phyloP scores from a whole-genome alignment of 2,888 invertebrate species.

The Drosophila anomalata region DNA sequence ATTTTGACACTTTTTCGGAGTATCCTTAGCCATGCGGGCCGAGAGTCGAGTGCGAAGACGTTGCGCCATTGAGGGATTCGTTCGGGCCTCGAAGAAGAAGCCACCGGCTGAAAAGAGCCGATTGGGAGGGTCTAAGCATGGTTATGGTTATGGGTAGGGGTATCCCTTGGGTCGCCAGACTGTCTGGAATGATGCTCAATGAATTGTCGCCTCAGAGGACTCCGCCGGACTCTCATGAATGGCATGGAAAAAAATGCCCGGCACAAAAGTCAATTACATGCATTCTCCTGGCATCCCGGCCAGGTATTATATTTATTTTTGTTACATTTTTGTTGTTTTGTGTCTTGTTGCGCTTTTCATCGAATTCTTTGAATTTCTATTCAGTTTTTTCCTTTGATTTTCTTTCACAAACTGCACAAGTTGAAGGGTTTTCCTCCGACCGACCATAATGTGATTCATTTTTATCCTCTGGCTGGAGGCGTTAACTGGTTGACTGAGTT shows the following conservation, averaged over 20 bases:
- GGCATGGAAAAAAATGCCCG: conserved; percentile 61
- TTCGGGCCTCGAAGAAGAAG: conserved; percentile 37
- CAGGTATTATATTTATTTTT: conserved; percentile 55
- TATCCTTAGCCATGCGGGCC: conserved; percentile 61
- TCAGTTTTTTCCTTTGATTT: conserved; percentile 29
- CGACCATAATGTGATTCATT: conserved; percentile 39
- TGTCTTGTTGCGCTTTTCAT: conserved; percentile 74
- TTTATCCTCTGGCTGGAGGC: conserved; percentile 45
- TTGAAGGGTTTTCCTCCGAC: conserved; percentile 58
- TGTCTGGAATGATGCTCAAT: conserved; percentile 71
- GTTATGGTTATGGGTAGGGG: conserved; percentile 1
- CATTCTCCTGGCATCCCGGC: conserved; percentile 57
- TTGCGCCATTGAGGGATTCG: conserved; percentile 72
- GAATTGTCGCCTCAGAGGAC: conserved; percentile 64
- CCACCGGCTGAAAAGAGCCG: conserved; percentile 25
- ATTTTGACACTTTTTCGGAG: conserved; percentile 80
- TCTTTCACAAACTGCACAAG: conserved; percentile 33
- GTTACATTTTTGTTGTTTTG: conserved; percentile 42
- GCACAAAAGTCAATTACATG: conserved; percentile 82
- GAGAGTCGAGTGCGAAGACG: conserved; percentile 37
- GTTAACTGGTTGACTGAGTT: conserved; percentile 44
- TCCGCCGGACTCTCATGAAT: conserved; percentile 34
- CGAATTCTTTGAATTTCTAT: conserved; percentile 59
- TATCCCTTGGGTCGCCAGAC: conserved; percentile 50
- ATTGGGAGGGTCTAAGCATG: conserved; percentile 13